Base-by-base conservation (phyloP, 2,797 vertebrate species). In the Todus mexicanus region DNA sequence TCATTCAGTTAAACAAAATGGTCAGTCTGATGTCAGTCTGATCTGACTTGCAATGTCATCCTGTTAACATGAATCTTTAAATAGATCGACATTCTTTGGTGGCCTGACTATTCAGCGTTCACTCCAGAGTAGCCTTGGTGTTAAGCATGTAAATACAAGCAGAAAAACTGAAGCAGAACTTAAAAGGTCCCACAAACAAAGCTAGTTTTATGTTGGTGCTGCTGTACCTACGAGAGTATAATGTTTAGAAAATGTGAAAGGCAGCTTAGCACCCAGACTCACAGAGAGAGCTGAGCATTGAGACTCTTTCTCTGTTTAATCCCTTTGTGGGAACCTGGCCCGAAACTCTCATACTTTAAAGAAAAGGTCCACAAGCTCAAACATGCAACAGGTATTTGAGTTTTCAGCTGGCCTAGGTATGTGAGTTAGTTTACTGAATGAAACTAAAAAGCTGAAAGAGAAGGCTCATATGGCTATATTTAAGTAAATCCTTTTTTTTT, bases 261-360 rank as follows among this genome's bases (percentile, higher is more conserved):
- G 63, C 50, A 65, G 15, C 9, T 83, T 57, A 71, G 57, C n/a
- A 68, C 20, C 10, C 57, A 77, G 54, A 48, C 51, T 80, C 5
- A 1, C 45, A 54, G 10, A 45, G 37, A 59, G 47, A 77, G 12
- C 27, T 83, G 31, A 54, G 59, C 50, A 82, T 51, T 20, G 25
- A 37, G 16, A 47, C 15, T 68, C 47, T 81, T 94, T 65, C 72
- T 69, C 47, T 90, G 54, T 29, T 66, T 93, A 94, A 96, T 93
- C 59, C 19, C 11, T 80, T 66, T 53, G 23, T 60, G 66, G 65
- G 72, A 89, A 51, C 35, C 12, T 4, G 16, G 79, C 38, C 70
- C 77, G 70, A 83, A 89, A 56, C n/a, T 33, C 29, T 35, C 38
- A 22, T 51, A n/a, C 57, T 84, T 89, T 69, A 81, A 86, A 88